Evolutionary conservation across 1,140 invertebrate genomes (phyloP).

Genomic region (Drosophila equinoxialis): DNA sequence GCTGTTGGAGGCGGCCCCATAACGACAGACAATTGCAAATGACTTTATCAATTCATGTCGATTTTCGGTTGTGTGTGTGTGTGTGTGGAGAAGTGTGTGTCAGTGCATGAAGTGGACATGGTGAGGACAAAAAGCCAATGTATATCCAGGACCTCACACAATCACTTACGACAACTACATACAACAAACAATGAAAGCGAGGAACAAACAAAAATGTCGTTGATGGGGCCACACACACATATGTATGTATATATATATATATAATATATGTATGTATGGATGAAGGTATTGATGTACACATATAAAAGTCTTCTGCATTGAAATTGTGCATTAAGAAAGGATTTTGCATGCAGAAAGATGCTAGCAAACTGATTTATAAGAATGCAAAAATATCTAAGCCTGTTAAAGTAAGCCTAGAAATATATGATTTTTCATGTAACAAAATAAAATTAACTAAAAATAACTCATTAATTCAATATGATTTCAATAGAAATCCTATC

Average conservation of each 20-base stretch:
- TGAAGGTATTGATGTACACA: too few species aligned
- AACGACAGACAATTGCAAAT: constrained; percentile 81
- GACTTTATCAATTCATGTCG: constrained; percentile 81
- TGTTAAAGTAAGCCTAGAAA: too few species aligned
- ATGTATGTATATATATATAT: too few species aligned
- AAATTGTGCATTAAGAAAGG: constrained; percentile 18
- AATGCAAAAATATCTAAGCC: too few species aligned
- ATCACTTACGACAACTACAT: constrained; percentile 64
- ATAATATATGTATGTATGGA: too few species aligned
- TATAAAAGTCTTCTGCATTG: background rate
- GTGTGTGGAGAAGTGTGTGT: constrained; percentile 23
- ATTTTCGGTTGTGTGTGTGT: constrained; percentile 56
- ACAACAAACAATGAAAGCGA: constrained; percentile 57
- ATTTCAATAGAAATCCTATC: too few species aligned
- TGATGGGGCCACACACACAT: constrained; percentile 34
- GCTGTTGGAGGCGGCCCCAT: constrained; percentile 38
- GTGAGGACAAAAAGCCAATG: constrained; percentile 72
- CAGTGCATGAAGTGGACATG: constrained; percentile 64
- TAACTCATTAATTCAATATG: too few species aligned
- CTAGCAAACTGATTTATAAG: too few species aligned
- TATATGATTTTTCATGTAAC: too few species aligned
- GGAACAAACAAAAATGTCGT: constrained; percentile 22
- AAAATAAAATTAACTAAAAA: too few species aligned
- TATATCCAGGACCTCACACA: constrained; percentile 46
- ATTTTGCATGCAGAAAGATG: too few species aligned